These are phyloP conservation scores for Anomalospiza imberbis DNA, from an alignment of 2,797 vertebrate species.

Conservation along the genomic window DNA sequence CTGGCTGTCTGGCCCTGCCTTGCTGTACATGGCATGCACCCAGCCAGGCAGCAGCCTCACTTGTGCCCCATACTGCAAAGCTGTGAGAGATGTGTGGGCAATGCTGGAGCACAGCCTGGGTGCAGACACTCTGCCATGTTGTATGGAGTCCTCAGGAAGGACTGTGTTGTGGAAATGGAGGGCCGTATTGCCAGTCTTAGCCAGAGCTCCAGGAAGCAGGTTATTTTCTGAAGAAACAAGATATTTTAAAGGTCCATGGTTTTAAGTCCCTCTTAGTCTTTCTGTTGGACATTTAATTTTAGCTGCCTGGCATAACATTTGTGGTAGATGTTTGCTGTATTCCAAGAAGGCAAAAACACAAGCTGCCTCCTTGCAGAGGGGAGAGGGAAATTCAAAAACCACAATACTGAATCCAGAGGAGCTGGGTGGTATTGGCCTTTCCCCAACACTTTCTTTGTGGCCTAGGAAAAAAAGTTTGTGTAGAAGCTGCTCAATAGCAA, in stretches of 20 bases:
- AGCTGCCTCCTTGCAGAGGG: not conserved
- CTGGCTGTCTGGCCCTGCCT: not conserved
- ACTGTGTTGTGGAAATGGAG: not conserved
- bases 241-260: not conserved
- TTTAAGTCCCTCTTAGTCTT: not conserved
- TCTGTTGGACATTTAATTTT: not conserved
- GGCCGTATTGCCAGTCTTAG: not conserved
- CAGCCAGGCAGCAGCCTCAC: not conserved
- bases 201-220: not conserved
- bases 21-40: rapidly evolving
- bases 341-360: not conserved
- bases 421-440: not conserved
- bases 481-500: not conserved
- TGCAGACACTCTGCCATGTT: not conserved
- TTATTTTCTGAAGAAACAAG: not conserved
- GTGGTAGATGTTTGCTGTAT: not conserved
- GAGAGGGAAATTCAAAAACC: not conserved
- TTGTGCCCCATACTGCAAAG: not conserved
- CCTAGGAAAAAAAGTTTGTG: not conserved
- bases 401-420: not conserved
- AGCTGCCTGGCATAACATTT: not conserved
- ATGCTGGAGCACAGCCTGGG: not conserved
- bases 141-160: not conserved
- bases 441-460: not conserved
- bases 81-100: not conserved